Evolutionary conservation across 2,797 vertebrate species (phyloP).

Genomic region (Euphonia xanthogaster): DNA sequence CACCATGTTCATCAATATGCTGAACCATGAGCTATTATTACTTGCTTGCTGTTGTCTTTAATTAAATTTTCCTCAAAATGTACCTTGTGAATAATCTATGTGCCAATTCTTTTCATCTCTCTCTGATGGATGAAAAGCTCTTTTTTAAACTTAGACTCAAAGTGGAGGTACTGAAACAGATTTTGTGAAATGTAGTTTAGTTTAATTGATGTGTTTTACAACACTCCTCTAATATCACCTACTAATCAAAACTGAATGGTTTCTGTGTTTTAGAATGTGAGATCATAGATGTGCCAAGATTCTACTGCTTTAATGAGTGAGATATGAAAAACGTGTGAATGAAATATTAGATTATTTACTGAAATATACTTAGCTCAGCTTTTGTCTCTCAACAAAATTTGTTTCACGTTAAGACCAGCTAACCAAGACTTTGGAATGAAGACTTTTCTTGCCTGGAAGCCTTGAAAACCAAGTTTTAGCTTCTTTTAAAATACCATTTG

Average conservation of each 20-base stretch:
- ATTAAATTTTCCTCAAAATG: conserved; percentile 15
- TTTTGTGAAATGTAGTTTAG: background rate
- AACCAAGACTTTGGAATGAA: background rate
- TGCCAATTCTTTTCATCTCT: background rate
- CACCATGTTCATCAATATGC: background rate
- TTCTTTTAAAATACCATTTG: background rate
- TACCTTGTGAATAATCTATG: background rate
- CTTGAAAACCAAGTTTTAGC: background rate
- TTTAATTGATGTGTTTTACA: background rate
- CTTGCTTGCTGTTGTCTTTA: background rate
- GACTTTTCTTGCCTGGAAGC: background rate
- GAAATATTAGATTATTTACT: background rate
- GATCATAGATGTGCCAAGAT: background rate
- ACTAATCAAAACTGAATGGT: background rate
- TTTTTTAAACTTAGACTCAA: background rate
- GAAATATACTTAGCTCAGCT: background rate
- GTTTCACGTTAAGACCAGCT: background rate
- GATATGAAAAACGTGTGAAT: background rate
- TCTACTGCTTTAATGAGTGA: background rate
- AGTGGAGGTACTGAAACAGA: background rate
- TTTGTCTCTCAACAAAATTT: background rate
- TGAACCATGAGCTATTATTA: background rate
- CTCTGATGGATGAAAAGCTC: background rate
- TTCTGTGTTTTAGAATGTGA: background rate
- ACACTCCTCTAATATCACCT: background rate